Evolutionary conservation across 1,140 invertebrate genomes (phyloP).

Genomic region (Aplysia californica): DNA sequence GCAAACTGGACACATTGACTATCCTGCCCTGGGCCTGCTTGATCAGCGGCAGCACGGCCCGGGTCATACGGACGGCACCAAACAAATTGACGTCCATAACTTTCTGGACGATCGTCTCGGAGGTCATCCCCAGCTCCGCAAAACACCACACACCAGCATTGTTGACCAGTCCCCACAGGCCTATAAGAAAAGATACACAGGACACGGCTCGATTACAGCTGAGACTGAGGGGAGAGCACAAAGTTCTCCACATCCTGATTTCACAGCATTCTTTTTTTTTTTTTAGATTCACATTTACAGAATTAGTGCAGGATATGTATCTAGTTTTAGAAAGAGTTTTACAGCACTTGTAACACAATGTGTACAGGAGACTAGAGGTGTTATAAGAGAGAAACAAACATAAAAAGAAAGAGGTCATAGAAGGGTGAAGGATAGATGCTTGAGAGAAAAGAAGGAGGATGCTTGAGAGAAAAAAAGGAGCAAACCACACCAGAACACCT

Average conservation of each 20-base stretch:
- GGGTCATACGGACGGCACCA: conserved; percentile 84
- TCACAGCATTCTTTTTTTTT: background rate
- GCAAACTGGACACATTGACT: conserved; percentile 71
- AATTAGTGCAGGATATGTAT: background rate
- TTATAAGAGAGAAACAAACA: too few relatives aligned
- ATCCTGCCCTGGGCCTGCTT: conserved; percentile 67
- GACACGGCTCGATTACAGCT: background rate
- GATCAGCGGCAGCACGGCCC: conserved; percentile 76
- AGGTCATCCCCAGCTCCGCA: conserved; percentile 71
- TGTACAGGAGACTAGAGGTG: background rate
- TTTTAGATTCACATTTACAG: background rate
- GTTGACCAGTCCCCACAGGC: conserved; percentile 89
- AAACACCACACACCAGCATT: conserved; percentile 77
- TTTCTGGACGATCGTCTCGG: conserved; percentile 57
- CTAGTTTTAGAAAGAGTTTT: background rate
- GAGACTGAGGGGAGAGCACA: background rate
- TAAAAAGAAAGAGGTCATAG: too few relatives aligned
- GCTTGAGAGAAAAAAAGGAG: too few relatives aligned
- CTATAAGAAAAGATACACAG: conserved; percentile 37
- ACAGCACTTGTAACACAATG: background rate
- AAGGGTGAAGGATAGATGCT: too few relatives aligned
- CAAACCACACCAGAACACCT: too few relatives aligned
- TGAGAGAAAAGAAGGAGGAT: too few relatives aligned
- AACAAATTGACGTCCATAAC: conserved; percentile 74
- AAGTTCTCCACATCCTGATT: background rate